Evolutionary conservation across 2,888 invertebrate genomes (phyloP), one percentile per base, ranked within the genome.

Genomic region (Acrobasis suavella): DNA sequence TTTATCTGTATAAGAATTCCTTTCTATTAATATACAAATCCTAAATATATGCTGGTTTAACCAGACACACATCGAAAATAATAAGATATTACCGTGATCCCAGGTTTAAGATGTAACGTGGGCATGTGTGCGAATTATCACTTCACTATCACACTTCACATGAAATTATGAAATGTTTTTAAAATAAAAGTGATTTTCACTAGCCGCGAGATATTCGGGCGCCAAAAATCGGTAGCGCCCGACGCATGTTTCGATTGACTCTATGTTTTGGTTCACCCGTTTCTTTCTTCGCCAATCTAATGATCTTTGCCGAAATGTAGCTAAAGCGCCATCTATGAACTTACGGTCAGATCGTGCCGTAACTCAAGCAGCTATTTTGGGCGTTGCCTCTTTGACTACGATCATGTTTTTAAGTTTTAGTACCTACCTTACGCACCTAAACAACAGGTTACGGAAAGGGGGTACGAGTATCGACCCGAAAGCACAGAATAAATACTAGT

Each of bases 61-160:
- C 62, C 58, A 58, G 67, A 66, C 62, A 60, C 58, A 65, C 51
- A 22, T 22, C 63, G 61, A 72, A 74, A 75, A 71, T 70, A 73
- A 73, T 16, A 16, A 56, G 12, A 22, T 70, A 70, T 85, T 83
- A 93, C 93, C 89, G 92, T 91, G 68, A 92, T 82, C 82, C 92
- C 91, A 68, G 92, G 89, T 75, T 92, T 92, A 70, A 93, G 83
- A 68, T 92, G 89, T 87, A 93, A 71, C 66, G 92, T 86, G 76
- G 93, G 93, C 93, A 92, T 93, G 77, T 77, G 79, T 83, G 71
- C 68, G 60, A 68, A 70, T 72, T 72, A 72, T 65, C 67, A 65
- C 74, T 69, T 69, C 64, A 73, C 69, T 67, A 65, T 50, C 5
- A 50, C 82, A 87, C 85, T 82, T 70, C 85, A 89, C 87, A 81